Percentiles rank a stretch among this genome's conserved stretches.
phyloP scores from a whole-genome alignment of 2,888 invertebrate species.

The Aquatica leii region DNA sequence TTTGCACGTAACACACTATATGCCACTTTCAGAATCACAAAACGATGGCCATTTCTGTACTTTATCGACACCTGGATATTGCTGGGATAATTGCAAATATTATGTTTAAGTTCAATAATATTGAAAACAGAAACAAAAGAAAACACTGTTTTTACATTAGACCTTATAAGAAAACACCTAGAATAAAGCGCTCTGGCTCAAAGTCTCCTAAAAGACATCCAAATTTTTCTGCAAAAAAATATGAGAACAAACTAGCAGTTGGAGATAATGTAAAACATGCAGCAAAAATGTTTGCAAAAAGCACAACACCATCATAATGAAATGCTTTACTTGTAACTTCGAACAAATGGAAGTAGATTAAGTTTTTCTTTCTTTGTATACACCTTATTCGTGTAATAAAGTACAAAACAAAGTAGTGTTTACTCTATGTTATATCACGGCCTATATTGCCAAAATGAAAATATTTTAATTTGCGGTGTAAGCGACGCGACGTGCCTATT shows the following conservation, averaged over 20 bases:
- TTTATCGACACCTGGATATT: too few relatives aligned
- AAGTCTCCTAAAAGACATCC: not conserved
- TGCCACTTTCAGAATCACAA: not conserved
- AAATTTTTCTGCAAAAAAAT: not conserved
- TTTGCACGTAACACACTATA: too few relatives aligned
- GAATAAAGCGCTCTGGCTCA: not conserved
- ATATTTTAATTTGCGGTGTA: not conserved
- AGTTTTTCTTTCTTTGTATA: not conserved
- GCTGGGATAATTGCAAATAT: too few relatives aligned
- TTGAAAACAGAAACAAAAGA: not conserved
- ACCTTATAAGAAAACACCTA: not conserved
- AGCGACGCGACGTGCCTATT: not conserved
- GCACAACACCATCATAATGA: not conserved
- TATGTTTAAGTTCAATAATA: not conserved
- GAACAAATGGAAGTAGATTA: not conserved
- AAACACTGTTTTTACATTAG: not conserved
- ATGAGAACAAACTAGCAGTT: not conserved
- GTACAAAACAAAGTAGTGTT: not conserved
- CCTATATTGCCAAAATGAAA: not conserved
- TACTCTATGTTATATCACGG: not conserved
- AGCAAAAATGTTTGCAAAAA: not conserved
- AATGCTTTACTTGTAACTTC: not conserved
- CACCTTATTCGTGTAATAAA: not conserved
- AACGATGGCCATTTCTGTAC: not conserved
- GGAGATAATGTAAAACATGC: not conserved